Percentiles rank a stretch among this genome's conserved stretches.
These are phyloP conservation scores for Lateolabrax maculatus DNA, from an alignment of 2,797 vertebrate genomes.

Conservation along the genomic window DNA sequence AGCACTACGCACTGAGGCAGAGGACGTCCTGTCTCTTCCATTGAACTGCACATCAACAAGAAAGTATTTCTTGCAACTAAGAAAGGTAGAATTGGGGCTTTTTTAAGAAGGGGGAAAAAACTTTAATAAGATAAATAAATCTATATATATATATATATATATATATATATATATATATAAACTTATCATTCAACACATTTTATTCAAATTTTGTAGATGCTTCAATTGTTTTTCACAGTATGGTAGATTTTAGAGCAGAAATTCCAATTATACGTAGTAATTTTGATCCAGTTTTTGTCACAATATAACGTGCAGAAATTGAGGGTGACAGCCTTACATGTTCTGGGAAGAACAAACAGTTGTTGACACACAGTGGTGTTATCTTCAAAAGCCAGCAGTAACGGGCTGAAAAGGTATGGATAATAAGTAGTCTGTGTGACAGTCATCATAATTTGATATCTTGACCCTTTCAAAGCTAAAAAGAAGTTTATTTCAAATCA, in stretches of 20 bases:
- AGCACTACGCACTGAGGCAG: background rate
- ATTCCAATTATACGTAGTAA: background rate
- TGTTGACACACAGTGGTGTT: background rate
- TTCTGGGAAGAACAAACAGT: background rate
- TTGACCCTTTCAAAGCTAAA: background rate
- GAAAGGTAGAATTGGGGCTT: background rate
- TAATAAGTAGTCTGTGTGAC: background rate
- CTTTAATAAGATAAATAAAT: too few species aligned
- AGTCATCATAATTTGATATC: background rate
- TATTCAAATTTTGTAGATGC: background rate
- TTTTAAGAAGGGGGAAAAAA: background rate
- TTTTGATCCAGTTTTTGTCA: background rate
- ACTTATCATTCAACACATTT: too few species aligned
- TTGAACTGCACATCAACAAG: background rate
- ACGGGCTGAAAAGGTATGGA: background rate
- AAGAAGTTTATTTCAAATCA: background rate
- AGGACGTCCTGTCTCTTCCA: background rate
- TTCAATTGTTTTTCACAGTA: background rate
- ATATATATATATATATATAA: too few species aligned
- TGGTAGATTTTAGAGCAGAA: background rate
- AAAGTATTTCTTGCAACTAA: background rate
- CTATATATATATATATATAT: too few species aligned
- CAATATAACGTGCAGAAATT: background rate
- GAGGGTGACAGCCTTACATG: background rate
- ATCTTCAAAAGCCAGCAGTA: slow-evolving; percentile 8